Conservation (phyloP, 2,888 invertebrate species). For the Diarsia dahlii region DNA sequence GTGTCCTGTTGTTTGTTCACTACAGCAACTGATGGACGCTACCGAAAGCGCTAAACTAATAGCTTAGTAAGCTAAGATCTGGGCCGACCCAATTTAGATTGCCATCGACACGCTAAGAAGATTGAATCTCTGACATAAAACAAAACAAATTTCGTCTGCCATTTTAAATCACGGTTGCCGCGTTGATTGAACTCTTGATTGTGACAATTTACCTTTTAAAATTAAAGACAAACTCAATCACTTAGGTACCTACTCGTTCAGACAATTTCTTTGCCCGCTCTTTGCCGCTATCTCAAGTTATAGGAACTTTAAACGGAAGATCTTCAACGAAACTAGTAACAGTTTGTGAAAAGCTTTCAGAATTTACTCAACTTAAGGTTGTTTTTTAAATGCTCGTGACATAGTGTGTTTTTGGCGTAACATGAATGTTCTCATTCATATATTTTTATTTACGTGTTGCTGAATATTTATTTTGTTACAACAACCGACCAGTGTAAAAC, state of each 20-base stretch:
- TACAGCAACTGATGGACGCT: no score
- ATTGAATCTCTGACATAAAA: background rate
- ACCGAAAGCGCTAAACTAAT: no score
- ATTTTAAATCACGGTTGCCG: constrained; percentile 23
- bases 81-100: no score
- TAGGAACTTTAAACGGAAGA: background rate
- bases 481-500: background rate
- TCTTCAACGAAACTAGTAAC: background rate
- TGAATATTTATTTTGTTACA: background rate
- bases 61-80: no score
- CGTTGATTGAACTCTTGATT: constrained; percentile 40
- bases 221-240: constrained; percentile 53
- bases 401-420: background rate
- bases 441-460: background rate
- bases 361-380: background rate
- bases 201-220: constrained; percentile 39
- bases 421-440: background rate
- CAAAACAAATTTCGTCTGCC: constrained; percentile 13
- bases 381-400: background rate
- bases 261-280: constrained; percentile 23
- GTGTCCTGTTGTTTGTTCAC: no score
- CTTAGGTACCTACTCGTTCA: constrained; percentile 20
- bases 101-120: no score
- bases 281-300: constrained; percentile 24
- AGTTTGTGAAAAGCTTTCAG: background rate